phyloP scores from a whole-genome alignment of 2,113 vertebrate genomes.

The Ceyx margarethae region DNA sequence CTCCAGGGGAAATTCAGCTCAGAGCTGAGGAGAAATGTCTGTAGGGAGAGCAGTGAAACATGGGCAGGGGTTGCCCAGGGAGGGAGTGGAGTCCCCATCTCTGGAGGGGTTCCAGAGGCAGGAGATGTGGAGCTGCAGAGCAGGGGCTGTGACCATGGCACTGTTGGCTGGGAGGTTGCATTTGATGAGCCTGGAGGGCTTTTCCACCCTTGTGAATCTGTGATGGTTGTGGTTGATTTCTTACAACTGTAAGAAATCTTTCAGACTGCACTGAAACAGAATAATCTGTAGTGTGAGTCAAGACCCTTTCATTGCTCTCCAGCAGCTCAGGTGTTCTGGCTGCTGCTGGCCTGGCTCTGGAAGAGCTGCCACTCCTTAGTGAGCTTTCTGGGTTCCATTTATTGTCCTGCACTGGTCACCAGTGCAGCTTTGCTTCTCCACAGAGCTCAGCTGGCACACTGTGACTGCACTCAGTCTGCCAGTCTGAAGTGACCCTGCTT shows the following conservation, averaged over 20 bases:
- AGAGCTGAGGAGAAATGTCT: too few species aligned
- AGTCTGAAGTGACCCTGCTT: background rate
- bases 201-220: too few species aligned
- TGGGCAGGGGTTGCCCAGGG: too few species aligned
- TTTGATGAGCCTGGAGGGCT: too few species aligned
- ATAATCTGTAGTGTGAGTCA: background rate
- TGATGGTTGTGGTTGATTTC: background rate
- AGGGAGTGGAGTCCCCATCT: too few species aligned
- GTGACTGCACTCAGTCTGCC: conserved; percentile 13
- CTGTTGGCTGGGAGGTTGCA: too few species aligned
- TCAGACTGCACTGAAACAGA: background rate
- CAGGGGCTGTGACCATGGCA: too few species aligned
- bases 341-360: background rate
- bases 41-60: too few species aligned
- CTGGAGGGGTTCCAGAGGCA: too few species aligned
- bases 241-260: background rate
- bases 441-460: background rate
- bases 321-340: background rate
- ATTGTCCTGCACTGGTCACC: background rate
- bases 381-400: background rate
- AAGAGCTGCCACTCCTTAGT: background rate
- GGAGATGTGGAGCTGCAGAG: too few species aligned
- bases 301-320: background rate
- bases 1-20: too few species aligned
- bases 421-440: background rate